Base-by-base conservation (phyloP, 2,888 invertebrate genomes). In the Drosophila mercatorum region DNA sequence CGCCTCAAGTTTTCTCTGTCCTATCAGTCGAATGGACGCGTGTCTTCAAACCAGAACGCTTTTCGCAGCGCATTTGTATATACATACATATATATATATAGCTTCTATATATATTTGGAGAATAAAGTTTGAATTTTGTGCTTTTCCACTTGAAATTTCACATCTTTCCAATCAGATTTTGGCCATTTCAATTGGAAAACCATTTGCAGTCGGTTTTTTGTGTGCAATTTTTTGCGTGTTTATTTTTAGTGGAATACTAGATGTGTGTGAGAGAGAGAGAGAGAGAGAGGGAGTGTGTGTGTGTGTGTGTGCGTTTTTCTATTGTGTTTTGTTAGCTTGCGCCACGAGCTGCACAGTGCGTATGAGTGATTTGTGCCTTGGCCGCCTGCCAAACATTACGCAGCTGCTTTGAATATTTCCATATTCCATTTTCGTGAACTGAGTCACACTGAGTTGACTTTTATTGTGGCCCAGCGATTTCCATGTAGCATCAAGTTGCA, bases 371-470 rank as follows among this genome's bases (percentile, higher is more conserved):
- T 75, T 85, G 80, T 80, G 76, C 71, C 56, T 75, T 90, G 90
- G 91, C 90, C 69, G 53, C 51, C 63, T 91, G 91, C 90, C 91
- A 83, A 79, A 86, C 76, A 88, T 90, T 86, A 84, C 83, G 81
- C 90, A 85, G 86, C 79, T 83, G 82, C 51, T 81, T 72, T 80
- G 77, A 41, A 53, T 59, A 62, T 86, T 68, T 47, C 53, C 67
- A 62, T 78, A 66, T 81, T 36, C 46, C 36, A 86, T 75, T 80
- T 79, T 72, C 56, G 26, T 11, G n/a, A 41, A 76, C 72, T 70
- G 68, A 79, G 62, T 75, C 72, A 76, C 72, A 56, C 66, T 49
- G 40, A 11, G 28, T 51, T 43, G 34, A 58, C 44, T 69, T 69
- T 70, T 53, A 63, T 64, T 68, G 40, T 59, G 70, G 36, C 40